Conservation (phyloP, 2,888 invertebrate genomes). For the Exocentrus adspersus region DNA sequence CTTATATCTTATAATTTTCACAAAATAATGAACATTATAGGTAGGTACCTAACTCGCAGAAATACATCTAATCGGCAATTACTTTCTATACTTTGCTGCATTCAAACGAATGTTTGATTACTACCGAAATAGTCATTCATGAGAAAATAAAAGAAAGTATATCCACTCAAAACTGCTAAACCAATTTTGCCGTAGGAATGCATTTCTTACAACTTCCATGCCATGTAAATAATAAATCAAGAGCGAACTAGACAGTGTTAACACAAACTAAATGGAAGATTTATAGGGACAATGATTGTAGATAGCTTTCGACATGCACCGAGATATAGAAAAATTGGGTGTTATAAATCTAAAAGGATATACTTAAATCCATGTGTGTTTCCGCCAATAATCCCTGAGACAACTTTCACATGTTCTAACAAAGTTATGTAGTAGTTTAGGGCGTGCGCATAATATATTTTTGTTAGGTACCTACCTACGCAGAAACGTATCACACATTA, state of each 20-base stretch:
- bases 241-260: neutral
- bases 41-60: too few relatives aligned
- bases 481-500: neutral
- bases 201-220: neutral
- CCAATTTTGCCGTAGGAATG: neutral
- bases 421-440: neutral
- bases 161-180: too few relatives aligned
- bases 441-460: neutral
- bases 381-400: neutral
- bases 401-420: neutral
- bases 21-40: too few relatives aligned
- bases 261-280: constrained; percentile 1
- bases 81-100: too few relatives aligned
- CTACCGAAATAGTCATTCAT: too few relatives aligned
- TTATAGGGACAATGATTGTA: neutral
- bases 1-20: too few relatives aligned
- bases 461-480: too few relatives aligned
- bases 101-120: too few relatives aligned
- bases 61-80: too few relatives aligned
- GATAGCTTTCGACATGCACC: neutral
- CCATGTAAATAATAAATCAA: neutral
- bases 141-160: too few relatives aligned
- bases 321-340: neutral
- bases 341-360: neutral
- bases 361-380: neutral